Evolutionary conservation across 2,888 invertebrate genomes (phyloP).

Genomic region (Aphodius granarius): DNA sequence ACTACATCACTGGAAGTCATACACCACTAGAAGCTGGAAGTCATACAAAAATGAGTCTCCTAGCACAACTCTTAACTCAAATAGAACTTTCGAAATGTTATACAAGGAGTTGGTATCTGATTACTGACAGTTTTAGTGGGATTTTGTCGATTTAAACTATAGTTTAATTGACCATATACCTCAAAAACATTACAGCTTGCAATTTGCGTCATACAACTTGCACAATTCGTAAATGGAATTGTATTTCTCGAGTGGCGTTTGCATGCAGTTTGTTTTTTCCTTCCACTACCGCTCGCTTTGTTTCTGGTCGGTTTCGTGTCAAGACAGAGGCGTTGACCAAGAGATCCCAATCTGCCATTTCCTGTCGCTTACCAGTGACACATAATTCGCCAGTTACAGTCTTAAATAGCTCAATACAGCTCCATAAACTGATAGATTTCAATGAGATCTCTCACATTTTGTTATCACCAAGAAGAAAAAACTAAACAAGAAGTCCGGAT

Average conservation of each 20-base stretch:
- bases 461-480: neutral
- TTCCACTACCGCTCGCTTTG: neutral
- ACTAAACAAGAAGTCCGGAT: neutral
- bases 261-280: neutral
- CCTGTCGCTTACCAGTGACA: neutral
- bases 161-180: neutral
- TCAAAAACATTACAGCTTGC: neutral
- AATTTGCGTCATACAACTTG: neutral
- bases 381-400: neutral
- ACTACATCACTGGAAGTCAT: too few relatives aligned
- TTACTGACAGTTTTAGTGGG: neutral
- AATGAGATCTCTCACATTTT: too few relatives aligned
- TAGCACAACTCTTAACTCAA: too few relatives aligned
- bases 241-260: neutral
- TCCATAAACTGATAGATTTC: neutral
- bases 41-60: too few relatives aligned
- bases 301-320: neutral
- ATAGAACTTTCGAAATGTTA: neutral
- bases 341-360: neutral
- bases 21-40: too few relatives aligned
- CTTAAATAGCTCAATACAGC: neutral
- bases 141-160: neutral
- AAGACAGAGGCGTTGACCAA: neutral
- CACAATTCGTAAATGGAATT: neutral
- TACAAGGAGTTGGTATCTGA: neutral